These are phyloP conservation scores for Spodoptera litura DNA, from an alignment of 1,140 invertebrate species.

Conservation along the genomic window DNA sequence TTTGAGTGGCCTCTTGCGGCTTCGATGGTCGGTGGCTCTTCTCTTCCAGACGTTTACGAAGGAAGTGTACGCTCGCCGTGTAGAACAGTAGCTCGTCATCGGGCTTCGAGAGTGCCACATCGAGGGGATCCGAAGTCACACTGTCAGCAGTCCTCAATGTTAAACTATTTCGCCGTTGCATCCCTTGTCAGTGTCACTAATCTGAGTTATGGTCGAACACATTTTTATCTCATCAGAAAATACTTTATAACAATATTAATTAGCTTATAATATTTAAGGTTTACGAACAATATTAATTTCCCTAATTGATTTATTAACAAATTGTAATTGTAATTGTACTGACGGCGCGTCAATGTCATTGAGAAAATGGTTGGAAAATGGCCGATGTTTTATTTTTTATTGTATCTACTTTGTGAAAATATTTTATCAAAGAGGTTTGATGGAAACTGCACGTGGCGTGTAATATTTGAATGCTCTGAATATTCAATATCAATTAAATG, in stretches of 20 bases:
- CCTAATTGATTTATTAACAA: slow-evolving; percentile 21
- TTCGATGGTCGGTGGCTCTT: slow-evolving; percentile 56
- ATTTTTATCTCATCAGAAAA: slow-evolving; percentile 39
- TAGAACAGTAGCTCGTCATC: slow-evolving; percentile 71
- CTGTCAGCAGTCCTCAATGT: slow-evolving; percentile 30
- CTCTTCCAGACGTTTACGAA: slow-evolving; percentile 69
- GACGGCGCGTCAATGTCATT: slow-evolving; percentile 23
- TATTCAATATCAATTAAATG: no score
- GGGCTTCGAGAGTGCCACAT: slow-evolving; percentile 58
- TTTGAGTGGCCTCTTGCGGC: slow-evolving; percentile 54
- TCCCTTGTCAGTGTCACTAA: slow-evolving; percentile 54
- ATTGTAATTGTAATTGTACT: slow-evolving; percentile 2
- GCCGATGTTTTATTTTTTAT: not conserved
- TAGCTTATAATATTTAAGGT: slow-evolving; percentile 26
- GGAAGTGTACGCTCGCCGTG: slow-evolving; percentile 74
- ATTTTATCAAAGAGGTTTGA: not conserved
- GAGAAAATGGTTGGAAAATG: slow-evolving; percentile 6
- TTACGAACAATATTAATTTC: slow-evolving; percentile 22
- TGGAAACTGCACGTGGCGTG: not conserved
- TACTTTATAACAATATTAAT: slow-evolving; percentile 25
- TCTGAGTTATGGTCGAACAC: slow-evolving; percentile 17
- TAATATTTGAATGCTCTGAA: not conserved
- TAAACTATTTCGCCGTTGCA: slow-evolving; percentile 59
- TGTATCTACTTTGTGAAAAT: not conserved
- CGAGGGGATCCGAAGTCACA: slow-evolving; percentile 40